Evolutionary conservation across 2,888 invertebrate species (phyloP).

Genomic region (Drosophila paranaensis): DNA sequence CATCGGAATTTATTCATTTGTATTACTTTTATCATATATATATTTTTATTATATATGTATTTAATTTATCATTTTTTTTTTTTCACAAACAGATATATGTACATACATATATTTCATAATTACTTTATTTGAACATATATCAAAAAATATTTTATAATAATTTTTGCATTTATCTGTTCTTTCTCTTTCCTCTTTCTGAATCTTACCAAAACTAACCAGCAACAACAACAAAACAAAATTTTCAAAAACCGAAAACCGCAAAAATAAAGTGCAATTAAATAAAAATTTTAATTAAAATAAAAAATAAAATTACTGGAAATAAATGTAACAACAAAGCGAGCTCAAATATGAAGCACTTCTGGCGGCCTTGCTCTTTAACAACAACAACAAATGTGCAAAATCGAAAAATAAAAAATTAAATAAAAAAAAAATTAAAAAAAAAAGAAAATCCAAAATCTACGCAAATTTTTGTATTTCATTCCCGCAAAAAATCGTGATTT

Average conservation of each 20-base stretch:
- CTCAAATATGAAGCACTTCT: constrained; percentile 66
- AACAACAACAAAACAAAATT: background rate
- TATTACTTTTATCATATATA: too few species aligned
- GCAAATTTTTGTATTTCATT: constrained; percentile 32
- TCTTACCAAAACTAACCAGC: constrained; percentile 21
- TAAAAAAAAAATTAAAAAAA: constrained; percentile 7
- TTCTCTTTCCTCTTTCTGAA: constrained; percentile 58
- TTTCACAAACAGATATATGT: too few species aligned
- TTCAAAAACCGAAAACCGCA: constrained; percentile 12
- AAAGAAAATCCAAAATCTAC: constrained; percentile 18
- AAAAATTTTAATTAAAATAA: constrained; percentile 14
- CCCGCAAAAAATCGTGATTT: constrained; percentile 47
- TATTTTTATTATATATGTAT: too few species aligned
- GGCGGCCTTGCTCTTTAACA: constrained; percentile 32
- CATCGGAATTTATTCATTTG: background rate
- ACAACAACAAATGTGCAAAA: constrained; percentile 37
- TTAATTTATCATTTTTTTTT: too few species aligned
- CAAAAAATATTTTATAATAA: constrained; percentile 20
- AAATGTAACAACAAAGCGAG: constrained; percentile 39
- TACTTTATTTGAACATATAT: background rate
- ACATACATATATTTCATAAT: background rate
- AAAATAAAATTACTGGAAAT: constrained; percentile 5
- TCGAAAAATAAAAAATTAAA: constrained; percentile 17
- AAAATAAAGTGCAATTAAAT: constrained; percentile 37
- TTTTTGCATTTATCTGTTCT: constrained; percentile 46